Evolutionary conservation across 2,888 invertebrate genomes (phyloP).

Genomic region (Drosophila limbata): DNA sequence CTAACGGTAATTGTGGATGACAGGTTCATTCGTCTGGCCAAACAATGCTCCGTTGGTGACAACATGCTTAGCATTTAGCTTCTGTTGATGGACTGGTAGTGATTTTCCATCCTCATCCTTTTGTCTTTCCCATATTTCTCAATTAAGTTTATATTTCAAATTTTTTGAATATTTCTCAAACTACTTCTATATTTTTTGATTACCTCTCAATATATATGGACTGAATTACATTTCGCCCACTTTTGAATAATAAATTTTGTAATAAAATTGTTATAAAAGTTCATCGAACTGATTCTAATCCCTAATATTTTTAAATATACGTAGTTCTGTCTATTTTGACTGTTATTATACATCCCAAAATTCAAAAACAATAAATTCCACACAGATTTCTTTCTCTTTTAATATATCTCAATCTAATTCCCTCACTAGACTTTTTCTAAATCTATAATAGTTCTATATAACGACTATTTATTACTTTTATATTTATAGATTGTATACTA

Average conservation of each 20-base stretch:
- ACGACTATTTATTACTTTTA: background rate
- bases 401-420: background rate
- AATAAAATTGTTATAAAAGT: no score
- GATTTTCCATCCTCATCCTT: slow-evolving; percentile 1
- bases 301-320: background rate
- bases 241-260: no score
- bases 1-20: slow-evolving; percentile 70
- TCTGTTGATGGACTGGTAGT: slow-evolving; percentile 49
- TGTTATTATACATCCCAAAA: no score
- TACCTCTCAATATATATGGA: background rate
- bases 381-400: no score
- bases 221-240: background rate
- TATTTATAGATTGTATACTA: background rate
- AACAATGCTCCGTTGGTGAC: slow-evolving; percentile 32
- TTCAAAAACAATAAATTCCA: no score
- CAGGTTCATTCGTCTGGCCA: slow-evolving; percentile 27
- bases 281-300: no score
- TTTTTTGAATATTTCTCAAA: background rate
- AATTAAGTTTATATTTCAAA: background rate
- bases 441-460: background rate
- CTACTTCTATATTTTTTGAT: background rate
- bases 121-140: slow-evolving; percentile 11
- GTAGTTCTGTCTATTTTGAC: background rate
- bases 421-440: no score
- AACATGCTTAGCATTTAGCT: slow-evolving; percentile 49